Evolutionary conservation across 1,140 invertebrate species (phyloP), one percentile per base, ranked within the genome.

Genomic region (Colletes latitarsis): DNA sequence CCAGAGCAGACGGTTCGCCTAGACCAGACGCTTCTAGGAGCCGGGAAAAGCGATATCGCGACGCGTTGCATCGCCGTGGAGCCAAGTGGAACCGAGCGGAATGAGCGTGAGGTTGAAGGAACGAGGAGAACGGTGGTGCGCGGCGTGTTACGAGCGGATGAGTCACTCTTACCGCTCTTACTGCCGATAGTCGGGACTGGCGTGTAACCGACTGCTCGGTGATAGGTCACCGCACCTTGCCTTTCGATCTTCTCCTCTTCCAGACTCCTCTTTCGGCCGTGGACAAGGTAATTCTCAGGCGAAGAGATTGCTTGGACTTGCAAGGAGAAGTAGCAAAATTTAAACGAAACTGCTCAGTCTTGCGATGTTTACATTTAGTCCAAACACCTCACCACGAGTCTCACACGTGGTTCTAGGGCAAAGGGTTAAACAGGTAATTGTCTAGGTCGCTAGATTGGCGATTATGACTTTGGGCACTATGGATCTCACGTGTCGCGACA

Each of bases 161-260:
- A 86, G 83, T 86, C 84, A 86, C 79, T 82, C 74, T 60, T 21
- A 49, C 72, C 58, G 82, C 73, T 73, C 83, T 70, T 62, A 73
- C 71, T 82, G 84, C 83, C 79, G 84, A 84, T 78, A 75, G 67
- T 64, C 71, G 12, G 52, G 41, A 4, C 62, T 67, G 77, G 43
- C 69, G 72, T 84, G 75, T 73, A 78, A 85, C 83, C 75, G 69
- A 83, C 82, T 88, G 80, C 83, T 55, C 87, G 73, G 87, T 82
- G 88, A 84, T 90, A 86, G 89, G 88, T 90, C 88, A 87, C 82
- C 89, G 88, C 89, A 89, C 85, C 89, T 89, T 89, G 85, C 88
- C 79, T 81, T 68, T 82, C 83, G 79, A 88, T 87, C 77, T 74
- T 70, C 58, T 63, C 19, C 30, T 15, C 30, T 52, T 5, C 46